Percentiles rank a stretch among this genome's conserved stretches.
Evolutionary conservation across 1,140 invertebrate genomes (phyloP).

Genomic region (Drosophila kikkawai): DNA sequence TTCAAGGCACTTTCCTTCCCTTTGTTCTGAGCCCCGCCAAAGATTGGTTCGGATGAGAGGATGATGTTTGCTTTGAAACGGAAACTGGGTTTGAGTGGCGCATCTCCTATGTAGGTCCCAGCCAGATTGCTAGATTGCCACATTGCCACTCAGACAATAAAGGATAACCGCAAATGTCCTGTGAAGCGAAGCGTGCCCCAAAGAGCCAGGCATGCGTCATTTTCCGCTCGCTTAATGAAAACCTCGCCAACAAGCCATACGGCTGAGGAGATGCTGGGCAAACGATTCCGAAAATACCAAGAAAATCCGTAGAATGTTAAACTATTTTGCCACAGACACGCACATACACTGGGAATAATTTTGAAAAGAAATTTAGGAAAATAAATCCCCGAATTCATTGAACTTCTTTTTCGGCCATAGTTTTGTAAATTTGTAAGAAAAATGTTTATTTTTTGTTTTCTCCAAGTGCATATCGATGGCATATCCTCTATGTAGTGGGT

Average conservation of each 20-base stretch:
- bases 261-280: constrained; percentile 21
- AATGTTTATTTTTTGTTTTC: neutral
- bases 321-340: constrained; percentile 26
- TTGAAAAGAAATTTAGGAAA: no score
- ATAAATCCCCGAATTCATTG: no score
- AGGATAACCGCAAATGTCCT: constrained; percentile 61
- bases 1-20: constrained; percentile 50
- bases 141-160: constrained; percentile 54
- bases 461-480: constrained; percentile 19
- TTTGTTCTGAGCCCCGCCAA: constrained; percentile 38
- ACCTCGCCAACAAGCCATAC: constrained; percentile 44
- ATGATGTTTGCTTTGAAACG: constrained; percentile 54
- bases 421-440: neutral
- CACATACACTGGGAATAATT: constrained; percentile 12
- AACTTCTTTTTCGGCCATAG: no score
- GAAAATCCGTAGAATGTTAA: constrained; percentile 39
- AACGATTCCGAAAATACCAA: constrained; percentile 27
- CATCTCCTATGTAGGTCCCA: constrained; percentile 29
- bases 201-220: constrained; percentile 52
- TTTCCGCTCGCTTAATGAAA: constrained; percentile 62
- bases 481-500: constrained; percentile 10
- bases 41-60: constrained; percentile 32
- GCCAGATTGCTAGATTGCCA: constrained; percentile 10
- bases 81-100: constrained; percentile 53
- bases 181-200: constrained; percentile 45